phyloP scores from a whole-genome alignment of 1,140 invertebrate genomes.

The Brachionus rotundiformis region DNA sequence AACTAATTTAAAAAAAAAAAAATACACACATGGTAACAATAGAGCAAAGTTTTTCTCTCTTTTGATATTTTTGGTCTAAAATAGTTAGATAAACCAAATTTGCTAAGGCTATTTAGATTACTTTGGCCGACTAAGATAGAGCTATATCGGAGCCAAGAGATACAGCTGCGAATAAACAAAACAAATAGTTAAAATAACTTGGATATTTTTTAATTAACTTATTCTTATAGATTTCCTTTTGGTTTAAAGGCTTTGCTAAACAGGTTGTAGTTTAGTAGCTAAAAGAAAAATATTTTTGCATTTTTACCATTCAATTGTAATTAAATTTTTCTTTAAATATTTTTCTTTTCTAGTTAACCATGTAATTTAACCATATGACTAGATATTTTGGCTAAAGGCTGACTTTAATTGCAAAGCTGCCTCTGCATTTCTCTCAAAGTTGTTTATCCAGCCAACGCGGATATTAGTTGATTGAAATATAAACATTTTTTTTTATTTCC shows the following conservation, averaged over 20 bases:
- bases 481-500: not conserved
- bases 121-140: not conserved
- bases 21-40: too few species aligned
- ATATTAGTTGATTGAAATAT: not conserved
- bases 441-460: not conserved
- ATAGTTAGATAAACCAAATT: not conserved
- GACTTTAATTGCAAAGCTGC: not conserved
- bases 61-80: not conserved
- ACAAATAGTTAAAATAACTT: not conserved
- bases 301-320: not conserved
- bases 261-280: constrained; percentile 1
- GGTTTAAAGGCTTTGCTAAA: constrained; percentile 7
- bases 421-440: not conserved
- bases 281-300: not conserved
- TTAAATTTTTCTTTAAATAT: constrained; percentile 20
- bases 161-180: constrained; percentile 13
- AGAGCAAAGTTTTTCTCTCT: too few species aligned
- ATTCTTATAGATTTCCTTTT: constrained; percentile 14
- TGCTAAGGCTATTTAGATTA: not conserved
- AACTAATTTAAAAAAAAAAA: too few species aligned
- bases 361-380: not conserved
- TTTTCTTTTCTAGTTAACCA: not conserved
- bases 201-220: constrained; percentile 6
- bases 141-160: not conserved
- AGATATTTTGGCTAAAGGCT: not conserved